Base-by-base conservation (phyloP, 2,797 vertebrate species). In the Anabacerthia variegaticeps region DNA sequence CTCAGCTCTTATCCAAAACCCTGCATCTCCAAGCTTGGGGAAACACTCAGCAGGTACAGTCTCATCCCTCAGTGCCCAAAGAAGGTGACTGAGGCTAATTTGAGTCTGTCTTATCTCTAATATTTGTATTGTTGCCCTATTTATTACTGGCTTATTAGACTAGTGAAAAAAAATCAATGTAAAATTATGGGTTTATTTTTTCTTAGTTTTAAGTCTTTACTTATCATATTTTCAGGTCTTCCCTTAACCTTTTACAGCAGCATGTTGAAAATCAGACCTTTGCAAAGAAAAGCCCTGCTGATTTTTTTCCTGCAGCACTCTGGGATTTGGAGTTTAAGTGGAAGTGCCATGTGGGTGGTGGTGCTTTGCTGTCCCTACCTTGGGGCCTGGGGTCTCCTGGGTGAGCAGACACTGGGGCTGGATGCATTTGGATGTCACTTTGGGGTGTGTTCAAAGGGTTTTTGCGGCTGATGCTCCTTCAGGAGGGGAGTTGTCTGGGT, bases 121-220 rank as follows among this genome's bases (percentile, higher is more conserved):
- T 4, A 2, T 12, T 85, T 43, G 2, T 4, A 1, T 2, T 15
- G 1, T 21, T 52, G 0, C 1, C 0, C 0, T 36, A 2, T 19
- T 41, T 41, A 0, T 20, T 58, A 6, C 9, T 32, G 26, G 0
- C 0, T 49, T 18, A 1, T 12, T 2, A 3, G 4, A 11, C 1
- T 30, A 1, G 3, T 12, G 4, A 34, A 32, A 37, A 37, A 20
- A 39, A 41, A 62, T 21, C 1, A 8, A 0, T 2, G 34, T 30
- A 13, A 0, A 6, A 1, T 22, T 34, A 18, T 66, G 3, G 17
- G 6, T 15, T 16, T 5, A 1, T 2, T 4, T 2, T 34, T 6
- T 2, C 6, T 19, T 7, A 46, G 4, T 17, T 43, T 41, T 18
- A 10, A 34, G 12, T 10, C 6, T 49, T 65, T 56, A 3, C 2